Conservation (phyloP, 2,113 vertebrate species). For the Neomonachus schauinslandi region DNA sequence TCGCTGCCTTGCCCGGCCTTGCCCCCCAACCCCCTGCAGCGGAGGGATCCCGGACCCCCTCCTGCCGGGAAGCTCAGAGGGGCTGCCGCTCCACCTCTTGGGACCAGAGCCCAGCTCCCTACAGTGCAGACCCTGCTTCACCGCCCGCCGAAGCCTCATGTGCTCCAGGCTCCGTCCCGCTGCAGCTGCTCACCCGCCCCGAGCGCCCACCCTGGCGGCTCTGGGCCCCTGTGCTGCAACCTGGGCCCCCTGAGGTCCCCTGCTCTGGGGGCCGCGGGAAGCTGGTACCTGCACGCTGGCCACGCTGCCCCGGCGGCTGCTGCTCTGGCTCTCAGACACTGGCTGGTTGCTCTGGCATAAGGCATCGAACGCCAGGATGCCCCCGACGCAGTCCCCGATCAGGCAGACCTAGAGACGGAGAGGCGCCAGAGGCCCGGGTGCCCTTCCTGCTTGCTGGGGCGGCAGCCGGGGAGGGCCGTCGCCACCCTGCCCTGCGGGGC, state of each 20-base stretch:
- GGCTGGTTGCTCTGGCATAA: conserved; percentile 94
- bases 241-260: not conserved
- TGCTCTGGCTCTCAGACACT: conserved; percentile 95
- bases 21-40: not conserved
- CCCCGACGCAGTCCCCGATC: conserved; percentile 98
- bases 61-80: not conserved
- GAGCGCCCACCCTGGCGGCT: not conserved
- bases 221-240: not conserved
- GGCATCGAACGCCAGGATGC: conserved; percentile 96
- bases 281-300: conserved; percentile 92
- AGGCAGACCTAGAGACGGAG: conserved; percentile 92
- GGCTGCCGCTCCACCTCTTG: not conserved
- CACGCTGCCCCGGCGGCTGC: conserved; percentile 93
- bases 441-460: not conserved
- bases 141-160: not conserved
- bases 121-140: fast-evolving
- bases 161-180: fast-evolving
- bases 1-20: not conserved
- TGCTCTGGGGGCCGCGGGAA: not conserved
- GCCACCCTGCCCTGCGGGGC: not conserved
- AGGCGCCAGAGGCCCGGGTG: not conserved
- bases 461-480: not conserved
- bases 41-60: not conserved
- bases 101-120: not conserved
- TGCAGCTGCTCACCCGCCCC: not conserved